Percentiles rank a stretch among this genome's conserved stretches.
These are phyloP conservation scores for Phaethon lepturus DNA, from an alignment of 2,113 vertebrate species.

Conservation along the genomic window DNA sequence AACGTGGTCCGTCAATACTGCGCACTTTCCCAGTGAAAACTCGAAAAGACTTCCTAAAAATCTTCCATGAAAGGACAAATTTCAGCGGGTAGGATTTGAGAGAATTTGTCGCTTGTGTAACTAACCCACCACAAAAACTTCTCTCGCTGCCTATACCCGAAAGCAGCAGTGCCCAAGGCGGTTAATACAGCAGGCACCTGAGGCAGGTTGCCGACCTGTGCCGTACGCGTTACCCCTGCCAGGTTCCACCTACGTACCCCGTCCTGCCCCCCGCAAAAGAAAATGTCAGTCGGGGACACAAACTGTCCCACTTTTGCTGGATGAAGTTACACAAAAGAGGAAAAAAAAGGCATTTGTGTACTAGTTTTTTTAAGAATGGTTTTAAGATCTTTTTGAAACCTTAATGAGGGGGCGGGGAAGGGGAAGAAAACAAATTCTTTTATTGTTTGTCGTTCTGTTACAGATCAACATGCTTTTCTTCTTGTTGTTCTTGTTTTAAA, in stretches of 20 bases:
- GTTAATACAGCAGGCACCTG: not conserved
- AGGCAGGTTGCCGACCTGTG: not conserved
- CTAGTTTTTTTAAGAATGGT: not conserved
- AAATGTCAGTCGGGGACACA: not conserved
- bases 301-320: not conserved
- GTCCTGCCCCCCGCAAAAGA: not conserved
- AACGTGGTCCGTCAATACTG: not conserved
- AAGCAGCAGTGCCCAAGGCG: fast-evolving
- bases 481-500: not conserved
- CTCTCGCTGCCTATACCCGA: not conserved
- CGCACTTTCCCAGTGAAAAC: not conserved
- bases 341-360: not conserved
- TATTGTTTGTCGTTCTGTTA: not conserved
- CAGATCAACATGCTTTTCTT: not conserved
- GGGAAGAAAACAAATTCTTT: not conserved
- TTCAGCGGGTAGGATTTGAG: not conserved
- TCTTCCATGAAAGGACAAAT: not conserved
- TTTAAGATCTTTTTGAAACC: not conserved
- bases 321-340: not conserved
- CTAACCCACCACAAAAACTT: not conserved
- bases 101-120: not conserved
- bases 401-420: not conserved
- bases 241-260: not conserved
- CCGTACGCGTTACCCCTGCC: not conserved
- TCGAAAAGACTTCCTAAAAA: not conserved